Evolutionary conservation across 2,888 invertebrate genomes (phyloP), one percentile per base, ranked within the genome.

Genomic region (Emmelina monodactyla): DNA sequence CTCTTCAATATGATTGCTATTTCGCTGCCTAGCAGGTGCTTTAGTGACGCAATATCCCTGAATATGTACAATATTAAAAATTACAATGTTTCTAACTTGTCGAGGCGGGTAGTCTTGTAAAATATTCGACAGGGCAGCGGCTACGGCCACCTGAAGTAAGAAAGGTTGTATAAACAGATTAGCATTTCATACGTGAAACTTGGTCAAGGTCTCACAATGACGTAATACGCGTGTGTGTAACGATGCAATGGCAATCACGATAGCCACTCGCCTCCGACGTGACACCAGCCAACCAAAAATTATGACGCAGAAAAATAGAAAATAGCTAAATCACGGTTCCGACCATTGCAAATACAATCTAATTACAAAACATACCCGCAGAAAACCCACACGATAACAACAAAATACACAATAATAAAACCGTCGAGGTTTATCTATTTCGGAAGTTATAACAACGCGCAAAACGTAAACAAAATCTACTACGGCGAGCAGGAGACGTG

Each of bases 1-100:
- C 75, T 58, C 61, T 56, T 58, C 63, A 71, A 75, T 76, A 71
- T 70, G 64, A 65, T 62, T 61, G 63, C 54, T 58, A 61, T 62
- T 51, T 60, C 52, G 19, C 25, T 25, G 25, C 25, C 25, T 25
- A 11, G n/a, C 25, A 10, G 4, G 25, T 25, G 25, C 25, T 10
- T 9, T 19, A 9, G 19, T 6, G 5, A 5, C 9, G 33, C 38
- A 33, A 40, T 39, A 37, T 31, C 37, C 37, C 40, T 34, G 37
- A 39, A 34, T 32, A 16, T n/a, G n/a, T n/a, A n/a, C n/a, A n/a
- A n/a, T n/a, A n/a, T n/a, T 37, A n/a, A n/a, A n/a, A n/a, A n/a
- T n/a, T n/a, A n/a, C n/a, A n/a, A n/a, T n/a, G n/a, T n/a, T n/a
- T n/a, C n/a, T n/a, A n/a, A n/a, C n/a, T n/a, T n/a, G n/a, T n/a